These are phyloP conservation scores for Xenotilapia leptura DNA, from an alignment of 2,113 vertebrate species.

Conservation along the genomic window DNA sequence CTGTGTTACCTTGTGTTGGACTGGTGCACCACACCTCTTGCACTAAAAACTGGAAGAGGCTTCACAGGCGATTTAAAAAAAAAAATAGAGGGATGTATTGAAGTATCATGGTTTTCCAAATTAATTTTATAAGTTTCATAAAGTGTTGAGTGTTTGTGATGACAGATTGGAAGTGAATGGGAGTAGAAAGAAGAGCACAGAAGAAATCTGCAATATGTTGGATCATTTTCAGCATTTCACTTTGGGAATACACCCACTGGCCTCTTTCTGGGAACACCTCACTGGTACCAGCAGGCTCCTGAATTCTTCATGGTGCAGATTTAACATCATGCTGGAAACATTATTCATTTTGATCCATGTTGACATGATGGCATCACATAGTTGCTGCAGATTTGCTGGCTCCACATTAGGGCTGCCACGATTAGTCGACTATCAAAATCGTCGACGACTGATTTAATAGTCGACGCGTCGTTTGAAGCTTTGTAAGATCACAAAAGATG, in stretches of 20 bases:
- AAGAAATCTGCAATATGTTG: neutral
- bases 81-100: neutral
- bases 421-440: too few species aligned
- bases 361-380: neutral
- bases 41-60: neutral
- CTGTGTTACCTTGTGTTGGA: neutral
- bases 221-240: neutral
- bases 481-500: too few species aligned
- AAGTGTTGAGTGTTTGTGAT: neutral
- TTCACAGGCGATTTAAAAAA: rapidly evolving
- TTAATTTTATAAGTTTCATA: neutral
- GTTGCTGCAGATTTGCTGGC: neutral
- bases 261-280: neutral
- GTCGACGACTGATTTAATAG: too few species aligned
- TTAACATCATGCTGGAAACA: neutral
- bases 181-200: neutral
- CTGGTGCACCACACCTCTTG: neutral
- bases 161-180: neutral
- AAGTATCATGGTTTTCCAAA: rapidly evolving
- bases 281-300: neutral
- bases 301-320: neutral
- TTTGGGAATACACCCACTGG: neutral
- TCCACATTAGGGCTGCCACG: too few species aligned
- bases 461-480: too few species aligned
- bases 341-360: neutral